phyloP scores from a whole-genome alignment of 2,797 vertebrate genomes.

The Typhlichthys eigenmanni region DNA sequence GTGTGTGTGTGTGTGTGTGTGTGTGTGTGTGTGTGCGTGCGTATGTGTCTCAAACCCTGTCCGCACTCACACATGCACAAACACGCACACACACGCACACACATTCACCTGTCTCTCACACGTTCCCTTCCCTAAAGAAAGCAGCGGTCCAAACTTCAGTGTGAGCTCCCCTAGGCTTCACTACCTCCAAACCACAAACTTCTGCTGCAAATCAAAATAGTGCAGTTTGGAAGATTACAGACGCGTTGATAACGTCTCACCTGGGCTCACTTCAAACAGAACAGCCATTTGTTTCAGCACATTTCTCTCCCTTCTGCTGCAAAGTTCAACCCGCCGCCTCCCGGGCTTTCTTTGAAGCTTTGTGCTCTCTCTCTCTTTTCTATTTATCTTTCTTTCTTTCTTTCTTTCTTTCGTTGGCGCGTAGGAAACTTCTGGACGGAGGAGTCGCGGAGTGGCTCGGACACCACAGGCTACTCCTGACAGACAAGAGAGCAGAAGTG shows the following conservation, averaged over 20 bases:
- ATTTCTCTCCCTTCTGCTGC: background rate
- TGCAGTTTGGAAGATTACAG: background rate
- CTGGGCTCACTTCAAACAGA: constrained; percentile 14
- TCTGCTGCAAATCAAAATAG: constrained; percentile 7
- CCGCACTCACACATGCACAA: constrained; percentile 1
- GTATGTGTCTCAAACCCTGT: background rate
- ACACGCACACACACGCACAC: background rate
- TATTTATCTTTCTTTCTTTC: too few relatives aligned
- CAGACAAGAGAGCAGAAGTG: background rate
- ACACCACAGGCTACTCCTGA: background rate
- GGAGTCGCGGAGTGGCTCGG: background rate
- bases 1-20: background rate
- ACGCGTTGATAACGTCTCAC: background rate
- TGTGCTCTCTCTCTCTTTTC: background rate
- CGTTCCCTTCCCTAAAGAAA: background rate
- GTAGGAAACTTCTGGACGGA: background rate
- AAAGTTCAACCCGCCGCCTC: constrained; percentile 1
- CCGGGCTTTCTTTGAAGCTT: constrained; percentile 19
- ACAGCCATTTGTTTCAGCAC: constrained; percentile 21
- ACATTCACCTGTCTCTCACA: background rate
- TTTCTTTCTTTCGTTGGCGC: background rate
- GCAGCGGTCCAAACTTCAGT: constrained; percentile 2
- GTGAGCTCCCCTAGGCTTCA: constrained; percentile 14
- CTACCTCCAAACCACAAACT: background rate
- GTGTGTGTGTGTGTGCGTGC: background rate